Conservation (phyloP, 1,140 invertebrate genomes). For the Drosophila tristis region DNA sequence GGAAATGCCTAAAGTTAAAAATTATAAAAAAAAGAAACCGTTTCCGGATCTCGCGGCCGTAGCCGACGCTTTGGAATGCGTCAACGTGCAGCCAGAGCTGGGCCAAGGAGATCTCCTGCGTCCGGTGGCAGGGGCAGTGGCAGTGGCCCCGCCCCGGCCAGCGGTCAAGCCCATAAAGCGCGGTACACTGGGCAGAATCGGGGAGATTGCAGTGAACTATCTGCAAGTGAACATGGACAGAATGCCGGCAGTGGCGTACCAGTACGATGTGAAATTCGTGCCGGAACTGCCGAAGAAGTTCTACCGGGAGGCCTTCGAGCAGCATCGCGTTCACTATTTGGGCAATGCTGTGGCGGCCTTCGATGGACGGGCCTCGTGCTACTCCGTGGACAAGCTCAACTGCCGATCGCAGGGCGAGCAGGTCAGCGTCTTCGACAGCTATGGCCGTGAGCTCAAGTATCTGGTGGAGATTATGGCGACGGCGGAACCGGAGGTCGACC, state of each 20-base stretch:
- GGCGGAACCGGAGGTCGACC: slow-evolving; percentile 85
- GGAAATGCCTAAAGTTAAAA: no score
- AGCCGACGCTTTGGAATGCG: no score
- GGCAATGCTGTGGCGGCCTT: slow-evolving; percentile 86
- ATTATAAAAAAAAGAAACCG: no score
- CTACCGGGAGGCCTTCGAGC: slow-evolving; percentile 73
- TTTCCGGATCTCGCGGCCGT: no score
- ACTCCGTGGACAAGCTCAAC: slow-evolving; percentile 47
- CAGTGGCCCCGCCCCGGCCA: slow-evolving; percentile 3
- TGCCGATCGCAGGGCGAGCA: slow-evolving; percentile 9
- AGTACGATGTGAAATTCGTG: slow-evolving; percentile 86
- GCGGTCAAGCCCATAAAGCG: slow-evolving; percentile 46
- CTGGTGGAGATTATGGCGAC: slow-evolving; percentile 87
- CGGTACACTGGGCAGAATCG: slow-evolving; percentile 84
- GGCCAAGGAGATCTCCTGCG: no score
- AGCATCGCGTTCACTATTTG: slow-evolving; percentile 59
- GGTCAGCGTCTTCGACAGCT: slow-evolving; percentile 53
- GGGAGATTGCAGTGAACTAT: slow-evolving; percentile 86
- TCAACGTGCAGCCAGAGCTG: no score
- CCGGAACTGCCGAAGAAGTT: slow-evolving; percentile 85
- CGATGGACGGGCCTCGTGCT: slow-evolving; percentile 88
- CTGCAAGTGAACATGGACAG: slow-evolving; percentile 84
- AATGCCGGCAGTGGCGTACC: slow-evolving; percentile 84
- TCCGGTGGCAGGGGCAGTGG: no score
- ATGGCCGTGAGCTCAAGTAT: slow-evolving; percentile 83